Base-by-base conservation (phyloP, 2,113 vertebrate genomes). In the Bucco capensis region DNA sequence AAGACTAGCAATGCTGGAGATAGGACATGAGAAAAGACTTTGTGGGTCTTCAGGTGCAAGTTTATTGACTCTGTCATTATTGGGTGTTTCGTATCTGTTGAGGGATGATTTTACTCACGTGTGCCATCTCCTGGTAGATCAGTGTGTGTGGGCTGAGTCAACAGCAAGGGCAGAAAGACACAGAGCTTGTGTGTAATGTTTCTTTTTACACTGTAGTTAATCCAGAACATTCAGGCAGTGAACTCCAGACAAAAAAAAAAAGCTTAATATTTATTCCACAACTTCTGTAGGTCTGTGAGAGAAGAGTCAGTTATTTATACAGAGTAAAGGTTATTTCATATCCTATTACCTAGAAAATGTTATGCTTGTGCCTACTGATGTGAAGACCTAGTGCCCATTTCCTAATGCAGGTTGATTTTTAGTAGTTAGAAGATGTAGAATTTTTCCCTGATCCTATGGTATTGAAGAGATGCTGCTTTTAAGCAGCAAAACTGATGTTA, bases 401-500 rank as follows among this genome's bases (percentile, higher is more conserved):
- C 37, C 24, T 44, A 30, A 40, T 38, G 35, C 58, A 64, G 33
- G 40, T 73, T 50, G 18, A 35, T 46, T 88, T 92, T 77, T 30
- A 64, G 54, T 57, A 62, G 14, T 16, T 62, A 58, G 53, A 72
- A 77, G 28, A 64, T 62, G 4, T 22, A 9, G 31, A 1, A n/a
- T 16, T 14, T 42, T 44, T 72, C 13, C 58, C 40, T 42, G 40
- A 42, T 42, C 40, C 40, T 42, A 42, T 42, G 40, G 40, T 42
- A 42, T 42, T 67, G 38, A 83, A n/a, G 38, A 83, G 37, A 61
- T 62, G 44, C 22, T 60, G 14, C 65, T 88, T 23, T 50, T 70
- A 60, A 69, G 28, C 9, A 77, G 60, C 31, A 71, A 64, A 84
- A 12, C 1, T 0, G 4, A 30, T 0, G 0, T 53, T 61, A 60